Evolutionary conservation across 1,140 invertebrate species (phyloP).

Genomic region (Drosophila saltans): DNA sequence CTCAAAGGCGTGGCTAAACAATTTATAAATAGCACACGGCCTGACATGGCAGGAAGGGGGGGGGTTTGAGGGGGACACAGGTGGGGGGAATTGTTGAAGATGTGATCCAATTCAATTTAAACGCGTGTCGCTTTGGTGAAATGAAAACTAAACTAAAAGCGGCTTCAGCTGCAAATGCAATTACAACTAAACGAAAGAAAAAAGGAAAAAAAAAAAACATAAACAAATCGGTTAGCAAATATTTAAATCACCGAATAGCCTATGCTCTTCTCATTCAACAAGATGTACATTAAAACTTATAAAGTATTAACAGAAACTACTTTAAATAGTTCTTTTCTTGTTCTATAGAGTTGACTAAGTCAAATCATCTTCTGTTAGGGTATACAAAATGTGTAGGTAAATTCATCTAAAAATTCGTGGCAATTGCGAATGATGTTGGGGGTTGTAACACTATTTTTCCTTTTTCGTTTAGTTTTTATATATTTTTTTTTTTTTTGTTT

Average conservation of each 20-base stretch:
- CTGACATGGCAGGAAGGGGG: too few relatives aligned
- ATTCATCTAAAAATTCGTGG: neutral
- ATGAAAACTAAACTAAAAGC: conserved; percentile 44
- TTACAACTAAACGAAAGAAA: conserved; percentile 63
- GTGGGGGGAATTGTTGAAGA: conserved; percentile 38
- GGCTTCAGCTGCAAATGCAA: conserved; percentile 66
- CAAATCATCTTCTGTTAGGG: neutral
- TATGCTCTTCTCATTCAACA: neutral
- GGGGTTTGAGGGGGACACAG: conserved; percentile 3
- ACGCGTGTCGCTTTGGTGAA: conserved; percentile 70
- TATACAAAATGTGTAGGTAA: neutral
- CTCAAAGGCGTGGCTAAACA: conserved; percentile 28
- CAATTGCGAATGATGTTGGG: neutral
- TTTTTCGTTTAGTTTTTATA: conserved; percentile 21
- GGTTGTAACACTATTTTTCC: conserved; percentile 23
- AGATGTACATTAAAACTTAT: too few relatives aligned
- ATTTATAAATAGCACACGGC: conserved; percentile 20
- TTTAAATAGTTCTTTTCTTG: too few relatives aligned
- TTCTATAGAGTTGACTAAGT: too few relatives aligned
- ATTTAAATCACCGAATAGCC: neutral
- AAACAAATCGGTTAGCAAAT: conserved; percentile 20
- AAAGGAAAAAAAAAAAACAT: conserved; percentile 2
- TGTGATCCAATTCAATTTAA: conserved; percentile 81
- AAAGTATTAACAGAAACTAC: too few relatives aligned
- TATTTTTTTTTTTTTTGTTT: conserved; percentile 25